Evolutionary conservation across 1,140 invertebrate genomes (phyloP).

Genomic region (Drosophila nasuta): DNA sequence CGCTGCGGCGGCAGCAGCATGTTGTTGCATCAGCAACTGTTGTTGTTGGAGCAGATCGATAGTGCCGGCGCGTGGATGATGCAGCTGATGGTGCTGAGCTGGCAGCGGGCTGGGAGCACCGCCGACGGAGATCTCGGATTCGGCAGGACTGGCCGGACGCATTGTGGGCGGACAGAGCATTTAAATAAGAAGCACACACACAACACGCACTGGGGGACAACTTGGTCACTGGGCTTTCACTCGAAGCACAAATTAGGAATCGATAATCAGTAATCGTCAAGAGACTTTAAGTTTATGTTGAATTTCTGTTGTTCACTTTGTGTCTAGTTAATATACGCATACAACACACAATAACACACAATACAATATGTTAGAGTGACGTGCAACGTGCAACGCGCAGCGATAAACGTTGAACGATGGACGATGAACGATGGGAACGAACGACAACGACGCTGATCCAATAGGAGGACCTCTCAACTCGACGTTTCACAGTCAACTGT

Average conservation of each 20-base stretch:
- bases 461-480: conserved; percentile 82
- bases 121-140: conserved; percentile 89
- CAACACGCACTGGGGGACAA: conserved; percentile 13
- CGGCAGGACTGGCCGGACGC: conserved; percentile 86
- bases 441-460: conserved; percentile 73
- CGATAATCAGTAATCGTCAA: conserved; percentile 27
- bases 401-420: conserved; percentile 38
- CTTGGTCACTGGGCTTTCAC: conserved; percentile 31
- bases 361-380: background rate
- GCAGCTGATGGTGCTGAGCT: conserved; percentile 42
- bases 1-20: conserved; percentile 84
- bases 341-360: conserved; percentile 10
- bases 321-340: conserved; percentile 37
- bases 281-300: conserved; percentile 10
- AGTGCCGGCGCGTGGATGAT: conserved; percentile 65
- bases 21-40: conserved; percentile 85
- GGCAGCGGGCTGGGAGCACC: conserved; percentile 89
- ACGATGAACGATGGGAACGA: conserved; percentile 30
- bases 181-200: conserved; percentile 42
- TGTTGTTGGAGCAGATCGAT: conserved; percentile 79
- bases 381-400: conserved; percentile 27
- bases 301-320: conserved; percentile 30
- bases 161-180: conserved; percentile 84
- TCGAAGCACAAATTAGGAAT: conserved; percentile 40
- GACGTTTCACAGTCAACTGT: conserved; percentile 84